A percentile compares a stretch with the other conserved stretches of the same genome.
These are phyloP conservation scores for Potamilus streckersoni DNA, from an alignment of 1,140 invertebrate genomes.

Conservation along the genomic window DNA sequence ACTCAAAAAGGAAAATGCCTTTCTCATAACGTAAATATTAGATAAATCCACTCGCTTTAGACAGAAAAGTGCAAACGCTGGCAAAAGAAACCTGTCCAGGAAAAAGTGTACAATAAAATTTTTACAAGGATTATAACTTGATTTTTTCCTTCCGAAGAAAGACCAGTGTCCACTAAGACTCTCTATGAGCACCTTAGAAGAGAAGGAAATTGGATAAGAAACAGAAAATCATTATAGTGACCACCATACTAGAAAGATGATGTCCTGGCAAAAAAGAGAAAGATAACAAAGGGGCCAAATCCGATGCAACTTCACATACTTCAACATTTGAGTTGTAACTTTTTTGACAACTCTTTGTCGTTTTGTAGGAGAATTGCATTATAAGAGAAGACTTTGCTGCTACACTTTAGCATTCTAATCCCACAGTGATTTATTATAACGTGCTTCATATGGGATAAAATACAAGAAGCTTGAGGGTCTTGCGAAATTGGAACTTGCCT, in stretches of 20 bases:
- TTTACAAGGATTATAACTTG: slow-evolving; percentile 37
- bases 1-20: slow-evolving; percentile 29
- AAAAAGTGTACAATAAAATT: slow-evolving; percentile 24
- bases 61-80: slow-evolving; percentile 27
- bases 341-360: not conserved
- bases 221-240: slow-evolving; percentile 9
- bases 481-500: slow-evolving; percentile 34
- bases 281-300: slow-evolving; percentile 25
- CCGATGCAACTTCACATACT: slow-evolving; percentile 6
- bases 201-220: slow-evolving; percentile 3
- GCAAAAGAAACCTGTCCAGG: slow-evolving; percentile 8
- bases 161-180: slow-evolving; percentile 28
- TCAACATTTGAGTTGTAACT: slow-evolving; percentile 29
- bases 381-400: slow-evolving; percentile 23
- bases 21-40: slow-evolving; percentile 21
- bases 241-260: slow-evolving; percentile 22
- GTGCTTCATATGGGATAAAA: slow-evolving; percentile 14
- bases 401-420: slow-evolving; percentile 35
- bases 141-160: slow-evolving; percentile 32
- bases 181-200: slow-evolving; percentile 11
- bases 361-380: slow-evolving; percentile 17
- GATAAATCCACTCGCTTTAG: slow-evolving; percentile 31
- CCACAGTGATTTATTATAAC: not conserved
- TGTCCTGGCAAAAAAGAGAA: slow-evolving; percentile 15
- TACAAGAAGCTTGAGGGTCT: slow-evolving; percentile 21